Evolutionary conservation across 1,140 invertebrate species (phyloP), one percentile per base, ranked within the genome.

Genomic region (Parapsyche elsis): DNA sequence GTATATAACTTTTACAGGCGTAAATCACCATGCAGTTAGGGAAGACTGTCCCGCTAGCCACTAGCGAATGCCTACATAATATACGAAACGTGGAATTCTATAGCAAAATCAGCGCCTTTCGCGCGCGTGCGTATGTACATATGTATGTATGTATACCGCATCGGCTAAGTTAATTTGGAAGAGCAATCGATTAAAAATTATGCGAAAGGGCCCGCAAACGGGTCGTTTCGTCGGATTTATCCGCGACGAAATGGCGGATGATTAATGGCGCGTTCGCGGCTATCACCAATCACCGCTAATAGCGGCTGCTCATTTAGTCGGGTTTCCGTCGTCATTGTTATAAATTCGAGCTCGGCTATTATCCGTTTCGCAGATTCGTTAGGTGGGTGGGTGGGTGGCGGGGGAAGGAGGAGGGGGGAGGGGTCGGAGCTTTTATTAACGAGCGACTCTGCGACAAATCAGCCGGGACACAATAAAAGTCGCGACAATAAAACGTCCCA

Each of bases 251-350:
- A 16, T 53, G 12, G 49, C 49, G 10, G 49, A 53, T 53, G 49
- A 53, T 53, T 53, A 53, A 53, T 53, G 49, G 16, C 49, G 16
- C 49, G 49, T 14, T 53, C 49, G 49, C 49, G 12, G 49, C 49
- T 53, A 53, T 53, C 49, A 53, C 10, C 49, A 12, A 53, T 16
- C 49, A 53, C 49, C 49, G 49, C 16, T 53, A 53, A 53, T 53
- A 53, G 16, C 49, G 12, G 49, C 16, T 53, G 49, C 16, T 53
- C 49, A 53, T 53, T 53, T 53, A 53, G 49, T 12, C 12, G 49
- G 49, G 10, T 53, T 53, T 53, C 49, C 49, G 49, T 53, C 49
- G 49, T 53, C 49, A 53, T 53, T 53, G 49, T 53, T 53, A 53
- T 53, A 53, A 53, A 53, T 53, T 53, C 49, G 49, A 12, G 10